These are phyloP conservation scores for Mamestra brassicae DNA, from an alignment of 2,888 invertebrate genomes.

Conservation along the genomic window DNA sequence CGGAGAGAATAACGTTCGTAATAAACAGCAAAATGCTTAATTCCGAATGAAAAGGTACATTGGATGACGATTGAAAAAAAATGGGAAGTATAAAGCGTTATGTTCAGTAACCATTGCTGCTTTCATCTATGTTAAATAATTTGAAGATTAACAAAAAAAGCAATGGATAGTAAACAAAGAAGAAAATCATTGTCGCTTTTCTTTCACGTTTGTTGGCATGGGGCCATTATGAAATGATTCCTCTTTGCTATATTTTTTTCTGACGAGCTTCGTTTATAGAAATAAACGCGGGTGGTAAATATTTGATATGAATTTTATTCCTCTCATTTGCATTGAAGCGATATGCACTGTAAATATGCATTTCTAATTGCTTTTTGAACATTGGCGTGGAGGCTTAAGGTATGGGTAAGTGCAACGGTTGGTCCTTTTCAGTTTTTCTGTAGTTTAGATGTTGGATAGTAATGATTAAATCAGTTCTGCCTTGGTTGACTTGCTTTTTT, in stretches of 20 bases:
- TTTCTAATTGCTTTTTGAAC: constrained; percentile 11
- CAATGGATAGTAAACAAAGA: not conserved
- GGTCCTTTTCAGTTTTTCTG: not conserved
- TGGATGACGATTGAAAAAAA: constrained; percentile 11
- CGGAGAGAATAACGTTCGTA: constrained; percentile 24
- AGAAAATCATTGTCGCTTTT: not conserved
- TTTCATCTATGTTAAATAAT: not conserved
- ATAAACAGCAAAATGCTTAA: constrained; percentile 53
- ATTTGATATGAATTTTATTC: constrained; percentile 31
- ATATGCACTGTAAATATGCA: constrained; percentile 5
- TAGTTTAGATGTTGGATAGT: no score
- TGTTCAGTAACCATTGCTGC: not conserved
- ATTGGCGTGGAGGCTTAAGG: not conserved
- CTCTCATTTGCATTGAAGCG: constrained; percentile 9
- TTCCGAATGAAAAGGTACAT: constrained; percentile 35
- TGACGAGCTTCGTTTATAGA: constrained; percentile 10
- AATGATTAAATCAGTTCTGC: not conserved
- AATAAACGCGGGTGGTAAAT: constrained; percentile 15
- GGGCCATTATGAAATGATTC: constrained; percentile 37
- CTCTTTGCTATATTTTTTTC: constrained; percentile 30
- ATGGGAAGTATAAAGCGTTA: not conserved
- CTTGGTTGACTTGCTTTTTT: not conserved
- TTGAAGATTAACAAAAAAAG: not conserved
- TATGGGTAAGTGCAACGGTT: no score
- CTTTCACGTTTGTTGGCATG: not conserved